Conservation (phyloP, 92 coral and sea anemone species). For the Pocillopora meandrina region DNA sequence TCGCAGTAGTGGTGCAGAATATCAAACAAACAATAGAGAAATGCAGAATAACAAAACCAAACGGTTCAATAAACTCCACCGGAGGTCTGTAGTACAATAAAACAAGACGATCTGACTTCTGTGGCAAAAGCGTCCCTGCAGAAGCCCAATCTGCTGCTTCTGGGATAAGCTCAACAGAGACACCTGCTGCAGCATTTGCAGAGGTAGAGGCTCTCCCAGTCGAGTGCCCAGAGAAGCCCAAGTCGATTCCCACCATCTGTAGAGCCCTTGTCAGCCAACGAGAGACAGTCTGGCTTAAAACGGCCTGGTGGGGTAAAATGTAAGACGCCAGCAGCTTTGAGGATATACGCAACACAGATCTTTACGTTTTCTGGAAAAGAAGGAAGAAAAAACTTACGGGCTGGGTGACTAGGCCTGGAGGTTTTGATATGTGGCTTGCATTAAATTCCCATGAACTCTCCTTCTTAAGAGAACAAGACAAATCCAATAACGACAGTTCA, state of each 20-base stretch:
- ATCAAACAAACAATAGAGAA: background rate
- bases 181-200: too few relatives aligned
- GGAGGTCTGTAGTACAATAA: slow-evolving; percentile 13
- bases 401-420: slow-evolving; percentile 54
- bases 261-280: slow-evolving; percentile 45
- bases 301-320: slow-evolving; percentile 29
- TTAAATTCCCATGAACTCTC: slow-evolving; percentile 46
- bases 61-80: slow-evolving; percentile 18
- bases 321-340: slow-evolving; percentile 36
- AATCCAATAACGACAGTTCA: slow-evolving; percentile 20
- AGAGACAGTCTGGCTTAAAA: slow-evolving; percentile 44
- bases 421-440: slow-evolving; percentile 49
- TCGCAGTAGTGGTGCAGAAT: slow-evolving; percentile 2
- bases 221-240: slow-evolving; percentile 40
- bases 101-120: background rate
- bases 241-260: slow-evolving; percentile 26
- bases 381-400: slow-evolving; percentile 27
- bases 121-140: slow-evolving; percentile 23
- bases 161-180: slow-evolving; percentile 19
- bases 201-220: slow-evolving; percentile 23
- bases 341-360: slow-evolving; percentile 31
- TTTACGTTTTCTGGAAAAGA: slow-evolving; percentile 34
- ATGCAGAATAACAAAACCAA: background rate
- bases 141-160: slow-evolving; percentile 50
- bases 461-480: slow-evolving; percentile 16